Base-by-base conservation (phyloP, 2,113 vertebrate genomes). In the Trogon melanurus region DNA sequence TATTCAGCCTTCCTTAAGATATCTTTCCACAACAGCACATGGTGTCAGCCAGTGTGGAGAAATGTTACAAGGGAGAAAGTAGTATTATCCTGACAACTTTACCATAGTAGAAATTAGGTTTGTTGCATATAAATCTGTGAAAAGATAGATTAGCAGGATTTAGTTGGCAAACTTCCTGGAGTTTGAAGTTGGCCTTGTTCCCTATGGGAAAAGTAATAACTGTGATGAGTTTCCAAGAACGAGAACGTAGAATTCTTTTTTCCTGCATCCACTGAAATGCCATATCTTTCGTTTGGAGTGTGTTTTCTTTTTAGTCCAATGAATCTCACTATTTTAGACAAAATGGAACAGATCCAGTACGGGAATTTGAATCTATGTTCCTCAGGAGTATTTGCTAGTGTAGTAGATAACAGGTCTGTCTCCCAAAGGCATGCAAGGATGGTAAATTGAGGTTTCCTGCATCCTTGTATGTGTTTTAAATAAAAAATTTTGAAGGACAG, bases 341-440 rank as follows among this genome's bases (percentile, higher is more conserved):
- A 80, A 80, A 78, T 21, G 10, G 34, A 79, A 61, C 15, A 69
- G n/a, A 75, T 71, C 21, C 4, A 75, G 1, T 47, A 47, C 38
- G 20, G 4, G 20, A 75, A 41, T 74, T 38, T 60, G 34, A 70
- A 66, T 54, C 4, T 66, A 9, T 69, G 10, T 92, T 93, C 14
- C 18, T 73, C 36, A 30, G 29, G 34, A 69, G 10, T 44, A 41
- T 75, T 81, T 82, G 23, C 20, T 72, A 22, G 16, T 21, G 72
- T 75, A 67, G n/a, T 45, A 47, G 17, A 21, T 27, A 11, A 36
- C 0, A 0, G 56, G 21, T 13, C 53, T 26, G 1, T 29, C 26
- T 87, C 15, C 13, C 19, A 72, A 75, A 88, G 57, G 5, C 14
- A 30, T 0, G 0, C 23, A 65, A 58, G 19, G 12, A 45, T 25